A percentile compares a stretch with the other conserved stretches of the same genome.
phyloP scores from a whole-genome alignment of 2,888 invertebrate genomes.

The Caenorhabditis panamensis region DNA sequence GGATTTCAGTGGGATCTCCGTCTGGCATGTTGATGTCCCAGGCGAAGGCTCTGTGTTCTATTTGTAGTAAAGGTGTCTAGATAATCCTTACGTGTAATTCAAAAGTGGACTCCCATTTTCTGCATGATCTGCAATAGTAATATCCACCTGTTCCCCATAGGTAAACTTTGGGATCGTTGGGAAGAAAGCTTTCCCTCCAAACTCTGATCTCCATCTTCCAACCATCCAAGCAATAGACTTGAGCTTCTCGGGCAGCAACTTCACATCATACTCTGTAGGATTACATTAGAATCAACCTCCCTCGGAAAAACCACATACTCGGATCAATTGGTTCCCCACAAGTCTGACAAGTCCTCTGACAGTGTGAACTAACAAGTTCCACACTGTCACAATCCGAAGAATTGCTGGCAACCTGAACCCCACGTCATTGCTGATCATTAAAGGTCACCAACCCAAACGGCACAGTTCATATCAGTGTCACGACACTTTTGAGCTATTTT shows the following conservation, averaged over 20 bases:
- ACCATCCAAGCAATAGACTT: constrained; percentile 79
- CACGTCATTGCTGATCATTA: constrained; percentile 5
- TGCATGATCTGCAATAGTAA: constrained; percentile 69
- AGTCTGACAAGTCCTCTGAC: constrained; percentile 69
- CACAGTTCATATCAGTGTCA: constrained; percentile 79
- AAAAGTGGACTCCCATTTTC: constrained; percentile 64
- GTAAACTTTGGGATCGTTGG: constrained; percentile 81
- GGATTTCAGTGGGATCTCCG: constrained; percentile 77
- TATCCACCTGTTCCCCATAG: constrained; percentile 80
- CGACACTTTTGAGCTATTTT: constrained; percentile 64
- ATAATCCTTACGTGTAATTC: constrained; percentile 75
- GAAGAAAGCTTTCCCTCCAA: constrained; percentile 80
- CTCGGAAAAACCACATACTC: constrained; percentile 40
- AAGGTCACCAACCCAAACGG: constrained; percentile 61
- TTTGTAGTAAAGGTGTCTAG: background rate
- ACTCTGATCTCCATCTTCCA: constrained; percentile 80
- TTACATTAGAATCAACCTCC: no score
- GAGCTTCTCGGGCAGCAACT: constrained; percentile 70
- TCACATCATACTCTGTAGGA: constrained; percentile 78
- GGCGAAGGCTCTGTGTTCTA: constrained; percentile 77
- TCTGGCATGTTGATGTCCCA: constrained; percentile 80
- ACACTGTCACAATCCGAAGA: constrained; percentile 63
- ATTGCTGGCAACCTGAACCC: constrained; percentile 66
- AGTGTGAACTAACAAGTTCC: constrained; percentile 70
- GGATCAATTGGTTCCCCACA: constrained; percentile 71